Evolutionary conservation across 1,140 invertebrate species (phyloP).

Genomic region (Trigoniulus corallinus): DNA sequence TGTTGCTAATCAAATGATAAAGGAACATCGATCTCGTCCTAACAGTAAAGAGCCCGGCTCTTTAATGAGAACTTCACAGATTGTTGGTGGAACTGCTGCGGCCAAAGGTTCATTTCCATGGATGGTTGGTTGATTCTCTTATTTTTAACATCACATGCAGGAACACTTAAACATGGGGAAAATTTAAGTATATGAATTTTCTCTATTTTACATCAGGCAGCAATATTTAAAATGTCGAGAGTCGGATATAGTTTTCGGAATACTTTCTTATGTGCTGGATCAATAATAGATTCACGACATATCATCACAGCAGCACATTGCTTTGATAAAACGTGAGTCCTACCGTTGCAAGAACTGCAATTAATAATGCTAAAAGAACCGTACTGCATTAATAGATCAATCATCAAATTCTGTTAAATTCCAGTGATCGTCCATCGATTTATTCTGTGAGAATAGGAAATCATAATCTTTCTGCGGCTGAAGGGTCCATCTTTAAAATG

Average conservation of each 20-base stretch:
- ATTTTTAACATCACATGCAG: neutral
- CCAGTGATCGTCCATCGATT: too few species aligned
- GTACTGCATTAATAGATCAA: too few species aligned
- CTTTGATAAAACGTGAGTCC: neutral
- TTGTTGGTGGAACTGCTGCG: slow-evolving; percentile 78
- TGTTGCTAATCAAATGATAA: too few species aligned
- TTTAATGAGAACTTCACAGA: slow-evolving; percentile 21
- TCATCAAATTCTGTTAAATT: too few species aligned
- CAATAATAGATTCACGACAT: neutral
- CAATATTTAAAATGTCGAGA: neutral
- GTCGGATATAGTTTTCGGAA: neutral
- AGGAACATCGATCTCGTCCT: slow-evolving; percentile 61
- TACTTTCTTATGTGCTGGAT: neutral
- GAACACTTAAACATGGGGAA: too few species aligned
- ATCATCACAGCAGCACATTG: neutral
- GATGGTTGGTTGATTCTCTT: slow-evolving; percentile 38
- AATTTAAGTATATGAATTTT: too few species aligned
- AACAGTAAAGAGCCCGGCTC: slow-evolving; percentile 53
- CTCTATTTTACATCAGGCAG: neutral
- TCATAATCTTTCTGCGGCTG: neutral
- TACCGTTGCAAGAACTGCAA: neutral
- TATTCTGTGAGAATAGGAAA: neutral
- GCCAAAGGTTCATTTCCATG: slow-evolving; percentile 84
- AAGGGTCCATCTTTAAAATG: neutral
- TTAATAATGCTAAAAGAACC: too few species aligned